Evolutionary conservation across 2,797 vertebrate genomes (phyloP).

Genomic region (Halcyon smyrnensis): DNA sequence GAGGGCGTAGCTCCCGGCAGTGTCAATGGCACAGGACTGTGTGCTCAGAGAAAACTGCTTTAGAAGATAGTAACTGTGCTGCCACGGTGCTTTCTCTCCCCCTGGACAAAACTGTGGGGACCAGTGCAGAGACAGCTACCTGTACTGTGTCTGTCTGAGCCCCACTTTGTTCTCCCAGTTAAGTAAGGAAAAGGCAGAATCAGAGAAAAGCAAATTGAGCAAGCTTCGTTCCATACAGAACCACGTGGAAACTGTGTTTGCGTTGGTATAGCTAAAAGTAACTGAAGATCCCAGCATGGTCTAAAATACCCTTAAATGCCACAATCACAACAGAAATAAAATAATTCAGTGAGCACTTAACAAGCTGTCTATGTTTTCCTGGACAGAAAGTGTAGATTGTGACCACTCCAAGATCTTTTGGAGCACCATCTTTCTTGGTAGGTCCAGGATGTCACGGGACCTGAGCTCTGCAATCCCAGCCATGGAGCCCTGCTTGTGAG

Average conservation of each 20-base stretch:
- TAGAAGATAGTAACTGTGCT: neutral
- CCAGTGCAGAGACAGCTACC: neutral
- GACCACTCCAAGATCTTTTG: neutral
- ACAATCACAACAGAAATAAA: neutral
- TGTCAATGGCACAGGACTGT: neutral
- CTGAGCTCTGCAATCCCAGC: neutral
- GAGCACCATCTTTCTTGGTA: neutral
- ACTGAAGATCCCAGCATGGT: neutral
- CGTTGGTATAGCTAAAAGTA: neutral
- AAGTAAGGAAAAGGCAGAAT: neutral
- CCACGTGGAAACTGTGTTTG: neutral
- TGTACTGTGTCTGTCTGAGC: neutral
- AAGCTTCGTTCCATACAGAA: neutral
- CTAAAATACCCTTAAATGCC: neutral
- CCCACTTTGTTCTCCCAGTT: neutral
- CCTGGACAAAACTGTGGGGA: neutral
- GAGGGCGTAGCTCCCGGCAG: neutral
- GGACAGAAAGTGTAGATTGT: neutral
- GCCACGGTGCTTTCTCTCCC: neutral
- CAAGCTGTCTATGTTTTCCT: neutral
- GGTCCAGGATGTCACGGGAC: accelerated
- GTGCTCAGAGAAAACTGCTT: neutral
- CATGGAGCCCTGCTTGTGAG: neutral
- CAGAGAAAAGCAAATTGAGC: neutral
- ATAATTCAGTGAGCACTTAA: neutral